Conservation (phyloP, 2,113 vertebrate species). For the Callorhinus ursinus region DNA sequence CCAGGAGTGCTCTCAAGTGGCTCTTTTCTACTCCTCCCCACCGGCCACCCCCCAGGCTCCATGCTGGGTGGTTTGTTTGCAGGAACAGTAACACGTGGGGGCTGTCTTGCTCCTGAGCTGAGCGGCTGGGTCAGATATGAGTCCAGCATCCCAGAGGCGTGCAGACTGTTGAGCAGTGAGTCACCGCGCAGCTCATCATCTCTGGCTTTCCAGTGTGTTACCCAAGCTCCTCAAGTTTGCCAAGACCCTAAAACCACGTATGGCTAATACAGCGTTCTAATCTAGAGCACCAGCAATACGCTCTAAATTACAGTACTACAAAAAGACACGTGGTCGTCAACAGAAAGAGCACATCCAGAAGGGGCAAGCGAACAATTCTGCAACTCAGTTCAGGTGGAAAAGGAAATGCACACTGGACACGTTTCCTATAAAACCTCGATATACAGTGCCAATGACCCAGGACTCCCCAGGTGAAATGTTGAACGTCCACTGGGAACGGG, state of each 20-base stretch:
- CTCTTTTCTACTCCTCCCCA: not conserved
- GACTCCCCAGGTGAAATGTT: slow-evolving; percentile 91
- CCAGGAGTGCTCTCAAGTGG: not conserved
- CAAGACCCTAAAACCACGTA: not conserved
- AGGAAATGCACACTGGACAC: slow-evolving; percentile 18
- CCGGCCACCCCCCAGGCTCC: not conserved
- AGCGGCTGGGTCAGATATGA: accelerated
- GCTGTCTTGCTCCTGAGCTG: accelerated
- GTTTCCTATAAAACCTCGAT: slow-evolving; percentile 63
- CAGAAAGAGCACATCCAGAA: not conserved
- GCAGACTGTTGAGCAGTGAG: not conserved
- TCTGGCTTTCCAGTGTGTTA: not conserved
- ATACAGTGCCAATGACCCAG: slow-evolving; percentile 86
- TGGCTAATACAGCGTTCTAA: not conserved
- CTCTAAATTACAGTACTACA: not conserved
- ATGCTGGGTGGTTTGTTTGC: not conserved
- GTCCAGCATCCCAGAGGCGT: accelerated
- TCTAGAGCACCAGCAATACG: not conserved
- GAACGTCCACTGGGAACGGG: slow-evolving; percentile 91
- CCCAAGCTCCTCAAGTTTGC: not conserved
- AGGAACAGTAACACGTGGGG: not conserved
- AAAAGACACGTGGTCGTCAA: not conserved
- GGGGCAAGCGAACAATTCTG: slow-evolving; percentile 35
- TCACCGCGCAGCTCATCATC: not conserved
- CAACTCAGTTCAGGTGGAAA: slow-evolving; percentile 35